Conservation (phyloP, 2,888 invertebrate species). For the Aphelenchoides bicaudatus region DNA sequence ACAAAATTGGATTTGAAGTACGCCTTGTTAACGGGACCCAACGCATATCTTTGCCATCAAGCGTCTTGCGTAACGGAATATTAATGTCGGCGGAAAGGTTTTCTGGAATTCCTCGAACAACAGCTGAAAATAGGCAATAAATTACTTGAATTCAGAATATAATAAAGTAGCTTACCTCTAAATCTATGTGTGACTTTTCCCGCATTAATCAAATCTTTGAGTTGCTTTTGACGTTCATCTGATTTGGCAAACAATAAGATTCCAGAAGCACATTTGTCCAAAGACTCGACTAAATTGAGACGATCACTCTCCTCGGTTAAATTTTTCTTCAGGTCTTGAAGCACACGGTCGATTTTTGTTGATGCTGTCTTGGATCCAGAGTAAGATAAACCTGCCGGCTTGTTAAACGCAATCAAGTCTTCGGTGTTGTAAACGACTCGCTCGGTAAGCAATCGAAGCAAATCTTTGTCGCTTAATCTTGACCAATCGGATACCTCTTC, state of each 20-base stretch:
- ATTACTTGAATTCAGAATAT: constrained; percentile 8
- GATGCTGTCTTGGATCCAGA: constrained; percentile 27
- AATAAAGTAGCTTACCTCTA: too few relatives aligned
- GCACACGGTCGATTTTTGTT: constrained; percentile 33
- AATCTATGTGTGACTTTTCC: constrained; percentile 22
- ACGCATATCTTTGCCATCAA: constrained; percentile 29
- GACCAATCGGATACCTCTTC: neutral
- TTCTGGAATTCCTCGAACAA: constrained; percentile 34
- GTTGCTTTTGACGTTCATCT: constrained; percentile 23
- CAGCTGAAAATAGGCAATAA: constrained; percentile 25
- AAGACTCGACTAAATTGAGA: constrained; percentile 32
- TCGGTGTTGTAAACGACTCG: constrained; percentile 39
- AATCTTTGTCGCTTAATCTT: constrained; percentile 26
- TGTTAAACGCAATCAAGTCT: constrained; percentile 41
- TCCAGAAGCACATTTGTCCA: constrained; percentile 34
- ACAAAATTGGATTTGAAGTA: constrained; percentile 10
- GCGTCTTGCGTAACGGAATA: constrained; percentile 33
- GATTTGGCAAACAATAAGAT: constrained; percentile 40
- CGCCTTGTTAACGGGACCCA: constrained; percentile 25
- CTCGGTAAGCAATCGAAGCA: constrained; percentile 35
- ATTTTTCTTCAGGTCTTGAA: constrained; percentile 32
- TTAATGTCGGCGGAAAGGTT: constrained; percentile 26
- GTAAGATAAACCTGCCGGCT: constrained; percentile 35
- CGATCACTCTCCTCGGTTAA: constrained; percentile 28
- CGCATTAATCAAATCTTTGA: constrained; percentile 22